Conservation (phyloP, 2,888 invertebrate genomes). For the Cistogaster globosa region DNA sequence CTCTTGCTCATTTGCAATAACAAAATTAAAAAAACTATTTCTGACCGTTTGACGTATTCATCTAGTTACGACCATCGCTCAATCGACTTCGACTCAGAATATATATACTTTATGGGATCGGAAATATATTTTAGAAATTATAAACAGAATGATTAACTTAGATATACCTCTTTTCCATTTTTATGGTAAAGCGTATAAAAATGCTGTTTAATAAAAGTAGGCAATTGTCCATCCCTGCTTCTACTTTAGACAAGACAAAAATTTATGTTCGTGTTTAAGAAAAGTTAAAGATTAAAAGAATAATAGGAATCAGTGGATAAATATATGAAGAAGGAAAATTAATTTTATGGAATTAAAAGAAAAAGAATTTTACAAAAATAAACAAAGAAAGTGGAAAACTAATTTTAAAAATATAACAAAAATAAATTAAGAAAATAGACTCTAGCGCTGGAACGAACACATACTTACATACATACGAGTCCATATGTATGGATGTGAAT, state of each 20-base stretch:
- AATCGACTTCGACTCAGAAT: no score
- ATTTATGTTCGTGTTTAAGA: background rate
- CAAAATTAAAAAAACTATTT: no score
- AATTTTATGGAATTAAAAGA: constrained; percentile 46
- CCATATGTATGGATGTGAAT: no score
- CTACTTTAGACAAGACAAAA: background rate
- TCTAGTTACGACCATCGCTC: no score
- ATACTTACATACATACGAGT: background rate
- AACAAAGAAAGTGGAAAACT: background rate
- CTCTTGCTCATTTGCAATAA: no score
- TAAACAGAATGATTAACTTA: no score
- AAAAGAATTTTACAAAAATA: constrained; percentile 29
- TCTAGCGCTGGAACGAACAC: background rate
- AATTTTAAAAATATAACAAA: constrained; percentile 44
- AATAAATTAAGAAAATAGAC: background rate
- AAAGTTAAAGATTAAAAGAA: constrained; percentile 15
- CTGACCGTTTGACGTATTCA: no score
- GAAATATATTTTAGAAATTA: no score
- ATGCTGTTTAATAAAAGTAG: no score
- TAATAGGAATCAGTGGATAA: constrained; percentile 33
- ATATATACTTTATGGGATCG: no score
- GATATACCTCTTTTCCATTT: no score
- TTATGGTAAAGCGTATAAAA: no score
- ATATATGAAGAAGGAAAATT: constrained; percentile 36
- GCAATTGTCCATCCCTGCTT: constrained; percentile 9